Conservation (phyloP, 2,797 vertebrate species). For the Oophaga sylvatica region DNA sequence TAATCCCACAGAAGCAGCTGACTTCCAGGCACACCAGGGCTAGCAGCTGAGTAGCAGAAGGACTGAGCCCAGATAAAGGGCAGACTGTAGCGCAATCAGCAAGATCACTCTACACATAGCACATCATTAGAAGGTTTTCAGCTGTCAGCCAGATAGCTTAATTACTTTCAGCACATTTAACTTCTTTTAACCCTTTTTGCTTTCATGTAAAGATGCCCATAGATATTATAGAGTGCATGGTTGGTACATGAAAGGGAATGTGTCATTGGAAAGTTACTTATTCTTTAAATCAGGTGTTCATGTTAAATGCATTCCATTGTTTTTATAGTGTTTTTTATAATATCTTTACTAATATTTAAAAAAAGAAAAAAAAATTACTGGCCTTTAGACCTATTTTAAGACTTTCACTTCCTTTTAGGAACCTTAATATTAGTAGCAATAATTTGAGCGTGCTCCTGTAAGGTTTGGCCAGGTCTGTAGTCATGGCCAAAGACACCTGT, state of each 20-base stretch:
- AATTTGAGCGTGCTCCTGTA: no score
- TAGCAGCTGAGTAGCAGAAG: constrained; percentile 59
- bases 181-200: constrained; percentile 12
- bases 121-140: constrained; percentile 48
- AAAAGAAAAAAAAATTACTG: no score
- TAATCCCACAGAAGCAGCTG: constrained; percentile 61
- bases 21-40: constrained; percentile 54
- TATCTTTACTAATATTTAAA: no score
- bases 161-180: constrained; percentile 25
- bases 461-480: no score
- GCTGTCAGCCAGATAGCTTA: constrained; percentile 44
- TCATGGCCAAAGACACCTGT: no score
- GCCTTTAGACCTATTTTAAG: no score
- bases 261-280: no score
- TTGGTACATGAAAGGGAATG: neutral
- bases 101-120: constrained; percentile 21
- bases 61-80: constrained; percentile 52
- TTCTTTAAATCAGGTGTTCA: no score
- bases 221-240: neutral
- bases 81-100: constrained; percentile 31
- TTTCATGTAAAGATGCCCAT: neutral
- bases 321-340: no score
- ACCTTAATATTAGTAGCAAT: no score
- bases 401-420: no score
- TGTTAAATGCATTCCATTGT: no score